These are phyloP conservation scores for Epizoanthus ramosus DNA, from an alignment of 92 coral and sea anemone genomes.

Conservation along the genomic window DNA sequence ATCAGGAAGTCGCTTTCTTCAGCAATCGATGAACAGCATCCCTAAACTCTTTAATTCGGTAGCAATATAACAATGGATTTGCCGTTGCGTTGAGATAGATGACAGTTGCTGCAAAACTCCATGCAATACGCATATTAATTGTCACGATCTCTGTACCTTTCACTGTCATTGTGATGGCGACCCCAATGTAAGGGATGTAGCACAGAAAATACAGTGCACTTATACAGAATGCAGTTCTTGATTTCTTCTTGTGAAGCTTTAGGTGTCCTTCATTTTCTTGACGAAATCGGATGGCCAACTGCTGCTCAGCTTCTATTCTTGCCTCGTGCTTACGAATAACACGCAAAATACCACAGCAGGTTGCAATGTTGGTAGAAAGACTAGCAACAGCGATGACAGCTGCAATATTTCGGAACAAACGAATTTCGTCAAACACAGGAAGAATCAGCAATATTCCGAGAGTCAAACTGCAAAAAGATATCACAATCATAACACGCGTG, in stretches of 20 bases:
- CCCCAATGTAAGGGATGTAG: not conserved
- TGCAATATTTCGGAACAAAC: not conserved
- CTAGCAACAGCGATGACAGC: not conserved
- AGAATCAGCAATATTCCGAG: not conserved
- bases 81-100: not conserved
- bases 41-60: not conserved
- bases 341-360: not conserved
- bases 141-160: not conserved
- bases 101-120: not conserved
- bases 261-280: not conserved
- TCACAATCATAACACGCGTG: not conserved
- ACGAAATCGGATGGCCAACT: not conserved
- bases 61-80: not conserved
- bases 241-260: not conserved
- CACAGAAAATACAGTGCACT: not conserved
- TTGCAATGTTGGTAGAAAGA: not conserved
- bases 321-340: slow-evolving; percentile 5
- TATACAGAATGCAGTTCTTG: not conserved
- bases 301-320: not conserved
- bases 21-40: not conserved
- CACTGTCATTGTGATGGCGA: not conserved
- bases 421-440: not conserved
- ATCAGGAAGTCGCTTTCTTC: not conserved
- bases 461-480: not conserved
- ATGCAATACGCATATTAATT: not conserved